Percentiles rank a stretch among this genome's conserved stretches.
phyloP scores from a whole-genome alignment of 2,797 vertebrate species.

The Bradypodion pumilum region DNA sequence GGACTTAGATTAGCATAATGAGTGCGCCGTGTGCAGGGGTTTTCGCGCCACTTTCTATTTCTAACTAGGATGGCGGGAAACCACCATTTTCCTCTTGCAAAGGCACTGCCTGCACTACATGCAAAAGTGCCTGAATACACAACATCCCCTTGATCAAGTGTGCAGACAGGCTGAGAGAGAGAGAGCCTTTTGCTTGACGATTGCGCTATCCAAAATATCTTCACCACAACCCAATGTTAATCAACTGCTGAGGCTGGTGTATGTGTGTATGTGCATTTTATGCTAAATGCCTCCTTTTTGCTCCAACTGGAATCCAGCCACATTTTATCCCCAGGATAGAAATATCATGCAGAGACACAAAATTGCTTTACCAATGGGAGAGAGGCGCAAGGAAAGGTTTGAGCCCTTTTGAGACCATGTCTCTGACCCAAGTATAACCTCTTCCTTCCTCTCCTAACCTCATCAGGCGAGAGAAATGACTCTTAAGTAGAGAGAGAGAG shows the following conservation, averaged over 20 bases:
- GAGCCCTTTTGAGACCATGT: background rate
- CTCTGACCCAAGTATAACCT: slow-evolving; percentile 11
- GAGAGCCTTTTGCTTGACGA: slow-evolving; percentile 17
- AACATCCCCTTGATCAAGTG: background rate
- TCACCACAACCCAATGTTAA: slow-evolving; percentile 47
- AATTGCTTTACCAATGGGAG: slow-evolving; percentile 41
- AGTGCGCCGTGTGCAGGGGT: no score
- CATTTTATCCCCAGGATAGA: background rate
- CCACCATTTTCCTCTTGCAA: no score
- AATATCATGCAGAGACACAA: slow-evolving; percentile 43
- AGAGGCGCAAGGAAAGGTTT: slow-evolving; percentile 27
- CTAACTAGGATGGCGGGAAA: no score
- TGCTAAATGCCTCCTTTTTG: background rate
- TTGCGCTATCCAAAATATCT: slow-evolving; percentile 33
- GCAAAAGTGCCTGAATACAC: no score
- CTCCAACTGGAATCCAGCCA: background rate
- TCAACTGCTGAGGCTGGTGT: background rate
- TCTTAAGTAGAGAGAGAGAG: slow-evolving; percentile 11
- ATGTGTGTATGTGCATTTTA: no score
- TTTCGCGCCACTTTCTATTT: no score
- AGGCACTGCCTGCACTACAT: no score
- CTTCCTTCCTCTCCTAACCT: background rate
- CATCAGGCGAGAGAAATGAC: background rate
- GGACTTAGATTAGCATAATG: no score
- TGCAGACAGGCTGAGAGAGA: background rate